Evolutionary conservation across 2,797 vertebrate genomes (phyloP), one percentile per base, ranked within the genome.

Genomic region (Chiroxiphia lanceolata): DNA sequence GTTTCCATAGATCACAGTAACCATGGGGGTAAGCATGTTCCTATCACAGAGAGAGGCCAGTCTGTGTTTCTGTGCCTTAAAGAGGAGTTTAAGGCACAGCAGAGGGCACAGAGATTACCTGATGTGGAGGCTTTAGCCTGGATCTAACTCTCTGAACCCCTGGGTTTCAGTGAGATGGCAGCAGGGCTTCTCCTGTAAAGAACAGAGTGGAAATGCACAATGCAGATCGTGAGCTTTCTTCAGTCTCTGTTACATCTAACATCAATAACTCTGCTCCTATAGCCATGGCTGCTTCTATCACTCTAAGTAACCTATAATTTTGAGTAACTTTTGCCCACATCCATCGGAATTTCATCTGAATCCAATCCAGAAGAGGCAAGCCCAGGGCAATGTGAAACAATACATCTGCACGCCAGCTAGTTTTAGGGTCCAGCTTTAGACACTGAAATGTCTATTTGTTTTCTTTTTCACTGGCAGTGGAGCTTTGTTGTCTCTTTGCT

Each of bases 21-120:
- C 14, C 1, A 1, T 11, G 11, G 1, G 8, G 23, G 3, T 59
- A 47, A 53, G 42, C 11, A 2, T 3, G 1, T 78, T 85, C 34
- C 38, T 31, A 47, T 68, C 0, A 0, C 10, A 25, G 47, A 31
- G 48, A 25, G 42, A n/a, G 45, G 33, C 21, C n/a, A 21, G 69
- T 12, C 40, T 0, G 0, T 13, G 3, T 20, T 59, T 40, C 51
- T 56, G 40, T 59, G 59, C 47, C n/a, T n/a, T 31, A 13, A 42
- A 21, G 23, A 70, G n/a, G 13, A 36, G n/a, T 44, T 56, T 23
- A 3, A 21, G 47, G 48, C 61, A 31, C 53, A 60, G 63, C 16
- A 44, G 19, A 27, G 65, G n/a, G 22, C 60, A 38, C 31, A 38
- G 54, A 51, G 25, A 21, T 50, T 54, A 7, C 67, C 22, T 47